These are phyloP conservation scores for Cryptus armator DNA, from an alignment of 2,888 invertebrate genomes.

Conservation along the genomic window DNA sequence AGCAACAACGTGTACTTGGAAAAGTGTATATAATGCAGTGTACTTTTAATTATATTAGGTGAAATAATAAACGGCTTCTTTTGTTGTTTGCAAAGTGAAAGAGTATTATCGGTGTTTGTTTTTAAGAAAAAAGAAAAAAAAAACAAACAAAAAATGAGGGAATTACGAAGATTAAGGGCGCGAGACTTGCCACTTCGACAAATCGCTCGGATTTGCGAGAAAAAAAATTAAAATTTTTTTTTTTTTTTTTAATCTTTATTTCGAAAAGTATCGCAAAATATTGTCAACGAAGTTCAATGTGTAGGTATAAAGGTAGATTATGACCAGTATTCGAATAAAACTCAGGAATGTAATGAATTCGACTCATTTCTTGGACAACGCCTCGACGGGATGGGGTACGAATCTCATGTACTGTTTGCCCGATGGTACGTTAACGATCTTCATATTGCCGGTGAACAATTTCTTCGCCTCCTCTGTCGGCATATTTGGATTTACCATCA, in stretches of 20 bases:
- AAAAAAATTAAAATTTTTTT: constrained; percentile 22
- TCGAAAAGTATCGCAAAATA: constrained; percentile 49
- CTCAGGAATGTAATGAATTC: constrained; percentile 68
- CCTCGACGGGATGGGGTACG: constrained; percentile 87
- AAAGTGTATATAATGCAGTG: constrained; percentile 85
- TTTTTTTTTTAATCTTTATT: constrained; percentile 35
- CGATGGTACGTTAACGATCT: constrained; percentile 91
- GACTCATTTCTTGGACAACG: constrained; percentile 65
- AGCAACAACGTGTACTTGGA: constrained; percentile 82
- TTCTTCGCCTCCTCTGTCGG: constrained; percentile 89
- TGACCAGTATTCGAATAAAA: constrained; percentile 64
- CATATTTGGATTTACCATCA: constrained; percentile 96
- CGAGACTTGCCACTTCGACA: no score
- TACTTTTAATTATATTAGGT: constrained; percentile 85
- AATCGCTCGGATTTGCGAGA: background rate
- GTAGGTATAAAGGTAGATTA: constrained; percentile 62
- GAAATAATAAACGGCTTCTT: constrained; percentile 85
- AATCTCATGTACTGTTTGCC: constrained; percentile 94
- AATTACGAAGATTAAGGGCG: background rate
- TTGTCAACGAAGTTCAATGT: constrained; percentile 56
- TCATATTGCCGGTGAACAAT: constrained; percentile 91
- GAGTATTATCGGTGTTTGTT: constrained; percentile 35
- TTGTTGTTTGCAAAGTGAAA: constrained; percentile 83
- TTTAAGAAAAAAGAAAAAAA: constrained; percentile 6
- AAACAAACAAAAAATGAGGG: no score